A percentile compares a stretch with the other conserved stretches of the same genome.
phyloP scores from a whole-genome alignment of 2,797 vertebrate species.

The Bradypodion ventrale region DNA sequence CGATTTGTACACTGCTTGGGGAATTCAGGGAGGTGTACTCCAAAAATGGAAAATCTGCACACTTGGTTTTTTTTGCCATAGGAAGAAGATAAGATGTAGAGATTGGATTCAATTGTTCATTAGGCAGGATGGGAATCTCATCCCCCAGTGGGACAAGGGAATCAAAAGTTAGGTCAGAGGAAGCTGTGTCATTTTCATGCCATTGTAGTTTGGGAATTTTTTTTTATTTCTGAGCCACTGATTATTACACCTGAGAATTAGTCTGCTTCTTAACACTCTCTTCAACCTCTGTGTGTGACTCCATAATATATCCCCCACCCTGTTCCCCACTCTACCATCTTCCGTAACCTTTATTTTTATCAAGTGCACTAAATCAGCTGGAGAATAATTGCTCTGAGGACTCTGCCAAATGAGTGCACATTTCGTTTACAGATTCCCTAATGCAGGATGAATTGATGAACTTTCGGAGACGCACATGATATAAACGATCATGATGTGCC shows the following conservation, averaged over 20 bases:
- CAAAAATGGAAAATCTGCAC: no score
- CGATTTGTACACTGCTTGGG: no score
- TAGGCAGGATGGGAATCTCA: no score
- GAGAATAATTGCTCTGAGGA: constrained; percentile 77
- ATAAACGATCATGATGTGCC: constrained; percentile 71
- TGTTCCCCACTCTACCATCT: constrained; percentile 57
- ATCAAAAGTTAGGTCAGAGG: not conserved
- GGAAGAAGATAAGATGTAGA: no score
- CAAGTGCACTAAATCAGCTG: constrained; percentile 75
- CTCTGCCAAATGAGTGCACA: constrained; percentile 72
- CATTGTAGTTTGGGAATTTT: not conserved
- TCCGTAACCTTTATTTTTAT: constrained; percentile 76
- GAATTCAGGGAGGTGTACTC: no score
- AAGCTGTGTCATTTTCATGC: not conserved
- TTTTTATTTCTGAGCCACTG: not conserved
- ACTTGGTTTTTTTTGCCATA: no score
- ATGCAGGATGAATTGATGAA: constrained; percentile 77
- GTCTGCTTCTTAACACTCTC: constrained; percentile 64
- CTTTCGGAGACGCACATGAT: constrained; percentile 68
- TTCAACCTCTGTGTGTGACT: not conserved
- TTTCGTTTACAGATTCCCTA: constrained; percentile 77
- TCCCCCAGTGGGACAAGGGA: not conserved
- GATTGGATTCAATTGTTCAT: no score
- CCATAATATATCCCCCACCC: constrained; percentile 10
- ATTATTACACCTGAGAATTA: constrained; percentile 45